Evolutionary conservation across 2,797 vertebrate genomes (phyloP).

Genomic region (Coccyzus lansbergi): DNA sequence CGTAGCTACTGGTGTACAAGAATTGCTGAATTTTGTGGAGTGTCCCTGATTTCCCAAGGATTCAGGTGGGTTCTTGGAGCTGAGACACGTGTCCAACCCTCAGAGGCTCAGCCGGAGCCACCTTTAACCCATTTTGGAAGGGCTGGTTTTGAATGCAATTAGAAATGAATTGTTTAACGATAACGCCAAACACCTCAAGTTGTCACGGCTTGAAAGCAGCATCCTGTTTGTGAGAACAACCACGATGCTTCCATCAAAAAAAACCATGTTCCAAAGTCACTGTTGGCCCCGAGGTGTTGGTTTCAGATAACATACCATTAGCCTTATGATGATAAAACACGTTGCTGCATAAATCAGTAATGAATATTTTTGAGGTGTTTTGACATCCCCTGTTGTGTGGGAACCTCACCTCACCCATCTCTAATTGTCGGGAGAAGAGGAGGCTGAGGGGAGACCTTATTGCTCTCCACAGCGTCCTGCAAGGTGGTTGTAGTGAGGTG

Average conservation of each 20-base stretch:
- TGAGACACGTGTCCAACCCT: fast-evolving
- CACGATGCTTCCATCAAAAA: neutral
- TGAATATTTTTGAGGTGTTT: neutral
- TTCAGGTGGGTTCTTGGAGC: neutral
- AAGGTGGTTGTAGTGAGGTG: too few relatives aligned
- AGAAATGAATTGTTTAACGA: neutral
- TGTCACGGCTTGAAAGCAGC: neutral
- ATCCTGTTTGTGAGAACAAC: neutral
- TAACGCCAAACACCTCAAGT: fast-evolving
- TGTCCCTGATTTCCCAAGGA: neutral
- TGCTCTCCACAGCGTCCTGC: too few relatives aligned
- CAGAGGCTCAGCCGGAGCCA: fast-evolving
- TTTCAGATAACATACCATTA: neutral
- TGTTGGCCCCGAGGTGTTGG: neutral
- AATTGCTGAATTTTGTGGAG: fast-evolving
- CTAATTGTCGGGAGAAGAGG: fast-evolving
- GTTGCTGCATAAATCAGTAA: neutral
- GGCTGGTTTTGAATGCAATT: neutral
- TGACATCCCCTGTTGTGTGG: neutral
- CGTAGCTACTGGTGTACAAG: fast-evolving
- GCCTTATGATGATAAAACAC: neutral
- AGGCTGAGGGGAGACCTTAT: too few relatives aligned
- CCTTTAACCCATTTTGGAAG: neutral
- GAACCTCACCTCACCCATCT: neutral
- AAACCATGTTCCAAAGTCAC: neutral